Evolutionary conservation across 2,797 vertebrate species (phyloP), one percentile per base, ranked within the genome.

Genomic region (Chelon auratus): DNA sequence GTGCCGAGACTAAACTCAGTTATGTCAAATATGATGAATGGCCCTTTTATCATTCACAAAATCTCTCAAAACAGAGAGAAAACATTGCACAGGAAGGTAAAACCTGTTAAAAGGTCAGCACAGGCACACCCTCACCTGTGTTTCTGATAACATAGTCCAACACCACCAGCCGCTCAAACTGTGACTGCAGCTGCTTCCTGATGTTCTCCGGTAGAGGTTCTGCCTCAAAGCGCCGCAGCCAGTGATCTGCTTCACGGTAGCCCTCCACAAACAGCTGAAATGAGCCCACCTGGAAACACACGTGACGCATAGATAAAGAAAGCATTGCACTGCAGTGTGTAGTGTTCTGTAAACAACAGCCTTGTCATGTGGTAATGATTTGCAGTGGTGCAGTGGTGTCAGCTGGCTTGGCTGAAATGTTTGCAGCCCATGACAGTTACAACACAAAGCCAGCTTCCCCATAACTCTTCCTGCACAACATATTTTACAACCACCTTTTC

Each of bases 141-240:
- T 99, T 99, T 90, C 98, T 96, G 88, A 98, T 99, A 3, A 99
- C 95, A 43, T 98, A 99, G 93, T 99, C 98, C 77, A 99, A 93
- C 76, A 98, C 89, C 47, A 98, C 97, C 69, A 99, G 82, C 85
- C 95, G 96, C 93, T 99, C 98, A 93, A 99, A 99, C 89, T 98
- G 96, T 0, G 94, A 96, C 93, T 99, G 98, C 88, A 99, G 95
- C 88, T 98, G 97, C 87, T 98, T 99, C 86, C 97, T 96, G 84
- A 95, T 97, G 91, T 99, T 99, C 90, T 99, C 98, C 7, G 98
- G 96, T 69, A 99, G 93, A 73, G 98, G 96, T 39, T 99, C 96
- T 0, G 97, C 96, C 91, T 99, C 97, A 90, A 99, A 99, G 90
- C 95, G 97, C 74, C 97, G 95, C 88, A 99, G 94, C 98, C 98